Percentiles rank a stretch among this genome's conserved stretches.
These are phyloP conservation scores for Hetaerina titia DNA, from an alignment of 2,888 invertebrate species.

Conservation along the genomic window DNA sequence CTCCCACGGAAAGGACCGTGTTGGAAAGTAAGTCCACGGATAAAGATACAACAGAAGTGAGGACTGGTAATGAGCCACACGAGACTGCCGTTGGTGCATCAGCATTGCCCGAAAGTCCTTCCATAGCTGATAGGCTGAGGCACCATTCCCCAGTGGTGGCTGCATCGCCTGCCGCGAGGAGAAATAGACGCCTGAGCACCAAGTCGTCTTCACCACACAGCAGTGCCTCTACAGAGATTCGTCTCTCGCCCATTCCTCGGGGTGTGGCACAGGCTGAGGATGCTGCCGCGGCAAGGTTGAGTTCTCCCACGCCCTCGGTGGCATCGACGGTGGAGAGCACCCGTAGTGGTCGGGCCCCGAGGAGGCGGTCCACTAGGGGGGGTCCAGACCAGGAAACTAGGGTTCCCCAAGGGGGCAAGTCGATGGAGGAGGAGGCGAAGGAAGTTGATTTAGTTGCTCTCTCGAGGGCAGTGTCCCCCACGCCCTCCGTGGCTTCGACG, in stretches of 20 bases:
- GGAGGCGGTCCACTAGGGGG: background rate
- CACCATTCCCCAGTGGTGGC: background rate
- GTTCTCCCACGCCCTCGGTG: background rate
- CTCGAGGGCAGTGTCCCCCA: background rate
- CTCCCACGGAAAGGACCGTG: background rate
- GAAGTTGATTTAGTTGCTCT: background rate
- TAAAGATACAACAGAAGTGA: background rate
- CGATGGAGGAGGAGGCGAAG: background rate
- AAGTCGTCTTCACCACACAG: background rate
- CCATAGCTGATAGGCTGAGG: background rate
- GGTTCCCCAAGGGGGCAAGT: background rate
- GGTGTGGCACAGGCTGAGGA: background rate
- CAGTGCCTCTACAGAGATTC: slow-evolving; percentile 26
- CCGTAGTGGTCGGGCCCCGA: background rate
- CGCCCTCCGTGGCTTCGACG: slow-evolving; percentile 3
- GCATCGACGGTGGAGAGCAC: slow-evolving; percentile 36
- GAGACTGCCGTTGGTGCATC: background rate
- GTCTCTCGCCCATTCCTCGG: background rate
- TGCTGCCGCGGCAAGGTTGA: background rate
- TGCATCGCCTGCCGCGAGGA: background rate
- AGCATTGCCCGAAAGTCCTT: background rate
- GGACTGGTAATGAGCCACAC: background rate
- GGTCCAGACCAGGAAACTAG: background rate
- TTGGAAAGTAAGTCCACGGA: background rate
- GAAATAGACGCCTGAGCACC: background rate